Base-by-base conservation (phyloP, 2,888 invertebrate species). In the Brachylomia viminalis region DNA sequence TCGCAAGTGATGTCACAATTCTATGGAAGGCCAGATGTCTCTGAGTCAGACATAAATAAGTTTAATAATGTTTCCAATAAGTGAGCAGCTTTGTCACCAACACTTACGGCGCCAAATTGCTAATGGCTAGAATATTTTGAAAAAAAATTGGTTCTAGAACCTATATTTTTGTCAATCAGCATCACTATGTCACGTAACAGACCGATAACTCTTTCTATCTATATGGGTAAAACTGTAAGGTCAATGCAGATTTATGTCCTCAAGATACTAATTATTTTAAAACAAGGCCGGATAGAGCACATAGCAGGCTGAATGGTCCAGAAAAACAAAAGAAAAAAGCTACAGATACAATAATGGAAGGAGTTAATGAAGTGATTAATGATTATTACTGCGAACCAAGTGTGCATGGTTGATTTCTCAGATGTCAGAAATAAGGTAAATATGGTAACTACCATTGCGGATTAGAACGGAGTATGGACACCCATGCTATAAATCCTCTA, bases 21-120 rank as follows among this genome's bases (percentile, higher is more conserved):
- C 88, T 88, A 77, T 82, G 78, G 91, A 93, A 93, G 89, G 85
- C 85, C 93, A 93, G 91, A 92, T 94, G 92, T 5, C 20, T 33
- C 78, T 90, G 92, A 92, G 75, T 93, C 93, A 93, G 88, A 77
- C 77, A 80, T 77, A 77, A 87, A 89, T 90, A 88, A 90, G 82
- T 76, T 79, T 79, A 84, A 77, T 82, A 87, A 79, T 77, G 85
- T 82, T 82, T 79, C 84, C 84, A 90, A 90, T 91, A 91, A 87
- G 83, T 85, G 75, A 84, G 80, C 33, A 38, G 68, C 66, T 86
- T 80, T 82, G 80, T 84, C 86, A 86, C 80, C 75, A 75, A 83
- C 75, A 71, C 80, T 75, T 77, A 82, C 30, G 79, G 86, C 81
- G 81, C 78, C 78, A 27, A 42, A 69, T 76, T 74, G 56, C 42